Percentiles rank a stretch among this genome's conserved stretches.
Evolutionary conservation across 2,888 invertebrate species (phyloP).

Genomic region (Ptychoptera contaminata): DNA sequence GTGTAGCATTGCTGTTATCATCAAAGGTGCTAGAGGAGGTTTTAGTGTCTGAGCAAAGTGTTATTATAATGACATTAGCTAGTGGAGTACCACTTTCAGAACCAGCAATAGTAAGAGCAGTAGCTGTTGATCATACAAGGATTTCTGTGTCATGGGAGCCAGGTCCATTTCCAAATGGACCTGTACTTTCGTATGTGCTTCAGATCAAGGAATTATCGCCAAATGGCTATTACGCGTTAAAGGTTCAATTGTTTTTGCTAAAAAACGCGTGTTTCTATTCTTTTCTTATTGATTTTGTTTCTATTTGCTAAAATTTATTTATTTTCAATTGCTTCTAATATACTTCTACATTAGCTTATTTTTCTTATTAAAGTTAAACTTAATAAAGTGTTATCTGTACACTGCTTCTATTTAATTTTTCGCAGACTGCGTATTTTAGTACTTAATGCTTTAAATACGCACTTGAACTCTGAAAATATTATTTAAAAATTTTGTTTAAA

Average conservation of each 20-base stretch:
- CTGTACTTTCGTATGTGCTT: conserved; percentile 71
- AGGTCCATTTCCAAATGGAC: conserved; percentile 75
- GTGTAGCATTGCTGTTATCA: conserved; percentile 58
- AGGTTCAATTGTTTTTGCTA: conserved; percentile 32
- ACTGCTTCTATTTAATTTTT: too few relatives aligned
- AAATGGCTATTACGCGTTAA: conserved; percentile 43
- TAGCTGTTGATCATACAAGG: conserved; percentile 65
- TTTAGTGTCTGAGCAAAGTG: conserved; percentile 57
- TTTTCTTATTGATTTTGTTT: neutral
- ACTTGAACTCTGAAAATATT: too few relatives aligned
- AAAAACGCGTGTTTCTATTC: conserved; percentile 2
- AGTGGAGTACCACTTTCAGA: conserved; percentile 61
- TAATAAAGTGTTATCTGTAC: too few relatives aligned
- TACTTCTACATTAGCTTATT: neutral
- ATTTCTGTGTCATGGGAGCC: conserved; percentile 81
- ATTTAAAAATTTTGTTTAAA: too few relatives aligned
- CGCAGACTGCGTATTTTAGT: too few relatives aligned
- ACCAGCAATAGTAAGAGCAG: conserved; percentile 56
- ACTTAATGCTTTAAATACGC: too few relatives aligned
- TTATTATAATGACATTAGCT: conserved; percentile 58
- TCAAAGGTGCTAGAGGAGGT: conserved; percentile 51
- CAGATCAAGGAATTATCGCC: conserved; percentile 43
- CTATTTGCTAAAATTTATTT: neutral
- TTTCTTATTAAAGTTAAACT: too few relatives aligned
- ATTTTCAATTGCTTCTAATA: neutral